Base-by-base conservation (phyloP, 1,140 invertebrate species). In the Drosophila oshimai region DNA sequence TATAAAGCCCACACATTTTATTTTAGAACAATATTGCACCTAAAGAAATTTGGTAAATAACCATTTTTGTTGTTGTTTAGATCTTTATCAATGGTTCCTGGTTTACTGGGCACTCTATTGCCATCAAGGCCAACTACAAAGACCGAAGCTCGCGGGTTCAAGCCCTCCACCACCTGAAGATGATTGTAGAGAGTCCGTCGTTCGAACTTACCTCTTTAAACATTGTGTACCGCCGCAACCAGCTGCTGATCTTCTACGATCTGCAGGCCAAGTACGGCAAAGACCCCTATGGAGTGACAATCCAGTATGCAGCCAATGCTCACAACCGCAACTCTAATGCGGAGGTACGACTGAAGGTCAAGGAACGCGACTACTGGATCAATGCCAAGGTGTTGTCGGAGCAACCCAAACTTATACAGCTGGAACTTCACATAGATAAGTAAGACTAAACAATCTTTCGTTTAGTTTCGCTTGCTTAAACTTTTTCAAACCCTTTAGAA, bases 51-150 rank as follows among this genome's bases (percentile, higher is more conserved):
- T 2, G 24, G 1, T 7, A n/a, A n/a, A n/a, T n/a, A n/a, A 7
- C 2, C 10, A n/a, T n/a, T 5, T 15, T 1, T 4, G 1, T n/a
- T 12, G 6, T 20, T 37, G 58, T 74, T 15, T 67, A 95, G 92
- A 84, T 96, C 4, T 94, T 95, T 34, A 92, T 95, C 24, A 91
- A 93, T 3, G 95, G 95, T 0, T 93, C 94, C 0, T 96, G 95
- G 95, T 96, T 97, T 78, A 96, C 95, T 53, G 95, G 95, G 1
- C 94, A 95, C 46, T 95, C 94, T 33, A 92, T 95, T 20, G 93
- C 93, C 3, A 91, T 94, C 0, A 93, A 93, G 34, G 95, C 95
- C 1, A 92, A 93, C 4, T 97, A 96, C 74, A 93, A 94, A 44
- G 95, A 96, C 80, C 93, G 92, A 70, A 95, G 95, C 0, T 93